Base-by-base conservation (phyloP, 2,113 vertebrate species). In the Labeo rohita region DNA sequence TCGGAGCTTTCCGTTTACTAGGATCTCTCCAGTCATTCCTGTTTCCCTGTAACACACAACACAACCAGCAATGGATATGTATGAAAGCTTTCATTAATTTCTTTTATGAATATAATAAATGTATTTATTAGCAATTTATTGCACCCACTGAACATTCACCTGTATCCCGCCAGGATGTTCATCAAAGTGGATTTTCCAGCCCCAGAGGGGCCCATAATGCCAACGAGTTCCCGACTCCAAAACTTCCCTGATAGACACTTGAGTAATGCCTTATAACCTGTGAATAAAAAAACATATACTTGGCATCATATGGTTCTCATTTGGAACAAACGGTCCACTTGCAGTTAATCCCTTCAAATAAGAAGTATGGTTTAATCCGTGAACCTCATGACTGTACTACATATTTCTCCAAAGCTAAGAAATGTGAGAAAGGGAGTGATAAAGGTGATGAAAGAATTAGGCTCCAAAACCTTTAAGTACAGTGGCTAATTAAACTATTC, bases 131-230 rank as follows among this genome's bases (percentile, higher is more conserved):
- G 50, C 13, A 54, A 54, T 65, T 65, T 28, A 28, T 28, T 28
- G 28, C 28, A 28, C 28, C 28, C 2, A 28, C 28, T 28, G 28
- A 1, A 79, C 11, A 8, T 93, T 96, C 90, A 99, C 98, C 97
- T 97, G 94, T 99, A 99, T 34, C 98, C 98, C 18, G 98, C 98
- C 92, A 99, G 93, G 92, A 99, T 97, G 92, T 99, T 99, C 98
- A 99, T 99, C 28, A 99, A 92, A 0, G 98, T 99, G 85, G 98
- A 99, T 90, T 99, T 99, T 54, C 98, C 98, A 0, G 98, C 97
- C 45, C 98, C 98, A 0, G 98, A 99, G 6, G 98, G 98, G 1
- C 98, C 98, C 97, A 99, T 98, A 90, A 99, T 99, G 72, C 98
- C 98, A 9, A 99, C 97, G 81, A 99, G 95, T 89, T 99, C 98